A percentile compares a stretch with the other conserved stretches of the same genome.
phyloP scores from a whole-genome alignment of 2,888 invertebrate genomes.

The Meiosimyza decipiens region DNA sequence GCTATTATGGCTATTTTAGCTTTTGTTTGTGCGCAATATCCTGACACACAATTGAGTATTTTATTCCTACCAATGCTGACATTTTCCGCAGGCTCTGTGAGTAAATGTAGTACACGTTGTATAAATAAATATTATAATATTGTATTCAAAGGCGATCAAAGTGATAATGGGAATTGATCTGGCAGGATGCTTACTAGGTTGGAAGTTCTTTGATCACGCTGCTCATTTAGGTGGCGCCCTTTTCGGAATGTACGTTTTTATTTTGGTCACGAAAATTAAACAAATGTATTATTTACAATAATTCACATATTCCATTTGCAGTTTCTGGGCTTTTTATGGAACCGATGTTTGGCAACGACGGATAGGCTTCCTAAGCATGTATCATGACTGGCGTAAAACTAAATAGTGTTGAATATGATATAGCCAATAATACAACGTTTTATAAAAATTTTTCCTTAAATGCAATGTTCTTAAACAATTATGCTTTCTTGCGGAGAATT shows the following conservation, averaged over 20 bases:
- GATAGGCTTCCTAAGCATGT: conserved; percentile 55
- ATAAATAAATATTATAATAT: background rate
- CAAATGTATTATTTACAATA: background rate
- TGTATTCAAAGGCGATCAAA: conserved; percentile 80
- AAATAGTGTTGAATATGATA: conserved; percentile 48
- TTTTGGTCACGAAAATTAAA: background rate
- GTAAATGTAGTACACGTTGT: conserved; percentile 51
- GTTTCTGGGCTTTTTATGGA: conserved; percentile 62
- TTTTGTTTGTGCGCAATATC: conserved; percentile 87
- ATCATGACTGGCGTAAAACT: conserved; percentile 60
- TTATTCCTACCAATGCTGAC: conserved; percentile 90
- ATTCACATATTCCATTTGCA: conserved; percentile 34
- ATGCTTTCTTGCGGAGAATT: too few species aligned
- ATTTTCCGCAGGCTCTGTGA: conserved; percentile 87
- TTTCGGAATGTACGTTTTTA: conserved; percentile 81
- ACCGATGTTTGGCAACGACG: conserved; percentile 60
- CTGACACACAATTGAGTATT: conserved; percentile 88
- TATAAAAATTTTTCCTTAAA: background rate
- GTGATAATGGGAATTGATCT: conserved; percentile 86
- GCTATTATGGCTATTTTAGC: conserved; percentile 92
- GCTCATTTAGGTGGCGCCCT: conserved; percentile 97
- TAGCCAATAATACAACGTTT: too few species aligned
- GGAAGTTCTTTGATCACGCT: conserved; percentile 96
- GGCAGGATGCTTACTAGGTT: conserved; percentile 84
- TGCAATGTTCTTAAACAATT: background rate